Percentiles rank a stretch among this genome's conserved stretches.
Conservation (phyloP, 1,140 invertebrate genomes). For the Leptinotarsa undecemlineata region DNA sequence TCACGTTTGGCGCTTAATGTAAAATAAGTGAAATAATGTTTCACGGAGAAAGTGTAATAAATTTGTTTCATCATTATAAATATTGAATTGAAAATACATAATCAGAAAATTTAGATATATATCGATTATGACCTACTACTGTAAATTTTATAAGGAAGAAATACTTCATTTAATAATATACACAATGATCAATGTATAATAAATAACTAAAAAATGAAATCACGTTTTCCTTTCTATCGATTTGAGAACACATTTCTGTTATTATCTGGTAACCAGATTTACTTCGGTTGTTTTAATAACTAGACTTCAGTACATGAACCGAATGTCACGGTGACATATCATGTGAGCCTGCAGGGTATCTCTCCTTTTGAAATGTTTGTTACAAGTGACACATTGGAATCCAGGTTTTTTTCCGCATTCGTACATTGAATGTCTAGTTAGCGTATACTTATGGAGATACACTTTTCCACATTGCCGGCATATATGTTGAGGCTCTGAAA, state of each 20-base stretch:
- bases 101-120: no score
- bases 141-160: no score
- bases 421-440: constrained; percentile 59
- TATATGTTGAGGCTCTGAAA: constrained; percentile 33
- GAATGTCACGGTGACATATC: background rate
- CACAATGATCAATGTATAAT: no score
- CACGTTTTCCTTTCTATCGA: no score
- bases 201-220: no score
- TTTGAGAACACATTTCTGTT: background rate
- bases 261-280: background rate
- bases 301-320: background rate
- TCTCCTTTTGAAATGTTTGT: constrained; percentile 41
- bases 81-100: no score
- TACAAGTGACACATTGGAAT: constrained; percentile 61
- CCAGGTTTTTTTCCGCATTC: constrained; percentile 60
- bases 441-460: constrained; percentile 62
- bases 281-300: background rate
- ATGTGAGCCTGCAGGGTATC: constrained; percentile 16
- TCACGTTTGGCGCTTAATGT: no score
- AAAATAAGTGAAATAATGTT: no score
- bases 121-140: no score
- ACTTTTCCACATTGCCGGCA: constrained; percentile 63
- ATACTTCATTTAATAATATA: no score
- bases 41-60: no score
- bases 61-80: no score